Percentiles rank a stretch among this genome's conserved stretches.
Evolutionary conservation across 2,113 vertebrate genomes (phyloP).

Genomic region (Pavo muticus): DNA sequence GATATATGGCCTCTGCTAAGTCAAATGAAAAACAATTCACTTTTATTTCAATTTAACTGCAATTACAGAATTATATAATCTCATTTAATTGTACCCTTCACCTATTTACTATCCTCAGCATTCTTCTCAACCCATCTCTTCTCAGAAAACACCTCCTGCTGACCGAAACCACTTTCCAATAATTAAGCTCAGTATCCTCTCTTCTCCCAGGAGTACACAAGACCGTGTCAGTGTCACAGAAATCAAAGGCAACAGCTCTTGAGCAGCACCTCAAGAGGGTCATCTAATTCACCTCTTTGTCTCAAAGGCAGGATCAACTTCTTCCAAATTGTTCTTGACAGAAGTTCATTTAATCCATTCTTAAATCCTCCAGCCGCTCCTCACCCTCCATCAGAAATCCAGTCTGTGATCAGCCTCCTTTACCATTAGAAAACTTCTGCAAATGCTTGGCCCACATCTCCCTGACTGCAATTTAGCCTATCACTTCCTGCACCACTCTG

Average conservation of each 20-base stretch:
- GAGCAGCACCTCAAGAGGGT: constrained; percentile 42
- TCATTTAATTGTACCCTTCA: constrained; percentile 34
- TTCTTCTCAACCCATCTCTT: constrained; percentile 8
- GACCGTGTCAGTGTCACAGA: neutral
- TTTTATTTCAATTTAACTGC: constrained; percentile 26
- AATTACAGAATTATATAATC: constrained; percentile 25
- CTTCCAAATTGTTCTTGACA: constrained; percentile 58
- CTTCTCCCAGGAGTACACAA: neutral
- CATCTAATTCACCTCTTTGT: neutral
- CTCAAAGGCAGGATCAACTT: constrained; percentile 56
- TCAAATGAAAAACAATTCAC: neutral
- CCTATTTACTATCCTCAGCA: constrained; percentile 10
- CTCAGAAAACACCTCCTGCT: neutral
- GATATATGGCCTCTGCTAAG: neutral
- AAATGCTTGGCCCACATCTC: constrained; percentile 1
- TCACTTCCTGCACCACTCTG: constrained; percentile 3
- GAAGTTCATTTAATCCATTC: constrained; percentile 63
- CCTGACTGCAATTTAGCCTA: constrained; percentile 24
- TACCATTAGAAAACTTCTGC: constrained; percentile 17
- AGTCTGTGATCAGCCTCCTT: constrained; percentile 5
- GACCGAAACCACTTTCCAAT: neutral
- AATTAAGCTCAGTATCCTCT: constrained; percentile 18
- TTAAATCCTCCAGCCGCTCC: constrained; percentile 17
- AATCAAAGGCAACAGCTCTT: constrained; percentile 47
- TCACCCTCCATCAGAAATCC: constrained; percentile 16